Conservation (phyloP, 1,140 invertebrate species). For the Dysdera silvatica region DNA sequence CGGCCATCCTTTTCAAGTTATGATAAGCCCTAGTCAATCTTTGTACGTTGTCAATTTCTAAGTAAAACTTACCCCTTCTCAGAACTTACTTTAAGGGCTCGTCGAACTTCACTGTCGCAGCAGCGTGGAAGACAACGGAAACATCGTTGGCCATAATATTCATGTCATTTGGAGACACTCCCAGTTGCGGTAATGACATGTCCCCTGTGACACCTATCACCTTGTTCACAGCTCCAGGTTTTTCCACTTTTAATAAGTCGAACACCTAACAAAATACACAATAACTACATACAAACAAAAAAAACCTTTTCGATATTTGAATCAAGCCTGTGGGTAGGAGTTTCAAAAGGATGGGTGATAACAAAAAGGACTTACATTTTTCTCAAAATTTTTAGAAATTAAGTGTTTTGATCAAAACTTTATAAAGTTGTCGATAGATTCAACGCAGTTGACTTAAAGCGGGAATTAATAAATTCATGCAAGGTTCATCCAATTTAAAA, state of each 20-base stretch:
- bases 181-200: constrained; percentile 77
- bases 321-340: no score
- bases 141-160: constrained; percentile 61
- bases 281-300: neutral
- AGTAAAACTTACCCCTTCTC: neutral
- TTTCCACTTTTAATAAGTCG: constrained; percentile 62
- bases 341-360: no score
- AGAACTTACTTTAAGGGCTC: constrained; percentile 70
- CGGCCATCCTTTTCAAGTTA: no score
- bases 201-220: constrained; percentile 81
- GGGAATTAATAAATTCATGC: no score
- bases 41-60: neutral
- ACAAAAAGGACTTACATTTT: no score
- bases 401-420: no score
- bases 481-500: no score
- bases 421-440: no score
- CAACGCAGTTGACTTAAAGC: no score
- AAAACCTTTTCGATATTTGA: no score
- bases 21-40: no score
- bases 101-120: constrained; percentile 97
- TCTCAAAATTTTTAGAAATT: no score
- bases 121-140: constrained; percentile 91
- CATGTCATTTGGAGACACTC: constrained; percentile 71
- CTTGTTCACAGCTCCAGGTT: constrained; percentile 66
- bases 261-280: constrained; percentile 58